Conservation (phyloP, 2,113 vertebrate genomes). For the Anoplopoma fimbria region DNA sequence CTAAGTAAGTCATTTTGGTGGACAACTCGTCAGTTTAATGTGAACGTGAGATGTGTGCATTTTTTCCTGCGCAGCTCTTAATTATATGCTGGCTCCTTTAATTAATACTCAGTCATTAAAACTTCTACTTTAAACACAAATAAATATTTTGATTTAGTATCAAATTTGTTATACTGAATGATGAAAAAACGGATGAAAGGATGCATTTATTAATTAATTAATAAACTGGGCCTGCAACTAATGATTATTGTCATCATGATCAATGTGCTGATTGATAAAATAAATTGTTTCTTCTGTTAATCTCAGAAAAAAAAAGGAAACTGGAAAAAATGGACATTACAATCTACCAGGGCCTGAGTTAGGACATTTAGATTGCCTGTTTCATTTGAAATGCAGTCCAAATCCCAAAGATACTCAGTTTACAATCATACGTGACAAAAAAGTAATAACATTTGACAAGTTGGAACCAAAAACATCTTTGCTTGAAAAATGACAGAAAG, state of each 20-base stretch:
- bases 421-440: no score
- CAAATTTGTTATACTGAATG: neutral
- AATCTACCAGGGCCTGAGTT: neutral
- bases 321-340: no score
- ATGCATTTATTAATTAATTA: neutral
- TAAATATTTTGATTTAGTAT: neutral
- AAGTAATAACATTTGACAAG: neutral
- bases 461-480: neutral
- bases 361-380: neutral
- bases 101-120: neutral
- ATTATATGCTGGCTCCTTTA: neutral
- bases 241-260: neutral
- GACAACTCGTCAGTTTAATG: no score
- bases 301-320: no score
- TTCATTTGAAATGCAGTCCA: neutral
- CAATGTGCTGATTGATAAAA: neutral
- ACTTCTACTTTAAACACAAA: neutral
- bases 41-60: neutral
- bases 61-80: neutral
- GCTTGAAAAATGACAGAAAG: neutral
- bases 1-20: no score
- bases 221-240: neutral
- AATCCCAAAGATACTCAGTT: neutral
- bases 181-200: neutral
- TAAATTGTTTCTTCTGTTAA: no score